A percentile compares a stretch with the other conserved stretches of the same genome.
These are phyloP conservation scores for Bryconaethiops microstoma DNA, from an alignment of 2,797 vertebrate genomes.

Conservation along the genomic window DNA sequence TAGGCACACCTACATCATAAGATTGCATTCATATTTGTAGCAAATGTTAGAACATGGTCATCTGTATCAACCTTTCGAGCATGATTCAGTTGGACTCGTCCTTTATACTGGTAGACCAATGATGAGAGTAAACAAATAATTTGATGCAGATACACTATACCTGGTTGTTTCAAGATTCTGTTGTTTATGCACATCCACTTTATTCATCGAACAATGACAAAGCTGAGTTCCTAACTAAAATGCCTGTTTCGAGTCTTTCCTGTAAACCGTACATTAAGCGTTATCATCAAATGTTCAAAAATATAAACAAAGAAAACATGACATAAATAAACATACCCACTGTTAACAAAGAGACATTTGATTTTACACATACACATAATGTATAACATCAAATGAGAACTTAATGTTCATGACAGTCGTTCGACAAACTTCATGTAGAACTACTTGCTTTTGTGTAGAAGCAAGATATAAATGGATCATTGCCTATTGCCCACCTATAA, in stretches of 20 bases:
- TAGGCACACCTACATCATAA: constrained; percentile 75
- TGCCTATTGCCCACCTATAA: constrained; percentile 30
- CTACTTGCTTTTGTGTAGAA: constrained; percentile 30
- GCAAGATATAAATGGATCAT: constrained; percentile 35
- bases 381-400: constrained; percentile 45
- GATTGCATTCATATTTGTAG: constrained; percentile 63
- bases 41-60: constrained; percentile 56
- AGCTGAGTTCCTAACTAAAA: constrained; percentile 4
- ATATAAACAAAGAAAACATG: constrained; percentile 32
- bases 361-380: constrained; percentile 32
- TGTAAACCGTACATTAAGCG: constrained; percentile 32
- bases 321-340: constrained; percentile 39
- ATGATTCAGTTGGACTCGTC: constrained; percentile 8
- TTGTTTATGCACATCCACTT: not conserved
- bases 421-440: constrained; percentile 35
- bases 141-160: constrained; percentile 20
- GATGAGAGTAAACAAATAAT: constrained; percentile 24
- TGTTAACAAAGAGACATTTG: constrained; percentile 39
- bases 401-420: constrained; percentile 31
- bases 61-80: constrained; percentile 39
- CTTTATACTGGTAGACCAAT: constrained; percentile 23
- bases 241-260: constrained; percentile 16
- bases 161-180: constrained; percentile 15
- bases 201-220: constrained; percentile 12
- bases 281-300: constrained; percentile 17